These are phyloP conservation scores for Alectura lathami DNA, from an alignment of 2,113 vertebrate genomes.

Conservation along the genomic window DNA sequence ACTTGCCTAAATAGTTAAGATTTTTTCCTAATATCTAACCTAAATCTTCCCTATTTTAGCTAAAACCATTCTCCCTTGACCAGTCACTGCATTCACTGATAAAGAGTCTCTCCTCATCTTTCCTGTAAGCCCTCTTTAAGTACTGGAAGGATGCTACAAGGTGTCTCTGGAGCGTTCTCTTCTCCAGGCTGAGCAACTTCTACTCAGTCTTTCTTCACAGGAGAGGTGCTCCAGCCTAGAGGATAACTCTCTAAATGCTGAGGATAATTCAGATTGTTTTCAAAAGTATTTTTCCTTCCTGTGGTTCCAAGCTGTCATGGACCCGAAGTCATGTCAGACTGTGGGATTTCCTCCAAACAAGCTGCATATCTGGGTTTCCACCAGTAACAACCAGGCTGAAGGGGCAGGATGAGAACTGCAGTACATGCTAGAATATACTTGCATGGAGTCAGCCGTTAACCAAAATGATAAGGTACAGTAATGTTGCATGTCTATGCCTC, in stretches of 20 bases:
- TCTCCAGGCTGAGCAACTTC: background rate
- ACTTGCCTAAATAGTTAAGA: background rate
- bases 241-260: too few relatives aligned
- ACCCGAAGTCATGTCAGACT: background rate
- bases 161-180: background rate
- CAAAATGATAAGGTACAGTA: background rate
- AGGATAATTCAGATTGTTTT: background rate
- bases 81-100: background rate
- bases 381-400: background rate
- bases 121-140: background rate
- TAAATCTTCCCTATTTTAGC: background rate
- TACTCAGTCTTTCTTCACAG: background rate
- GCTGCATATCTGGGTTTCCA: background rate
- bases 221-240: background rate
- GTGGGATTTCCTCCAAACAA: background rate
- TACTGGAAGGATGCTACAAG: background rate
- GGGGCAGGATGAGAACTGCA: background rate
- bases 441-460: background rate
- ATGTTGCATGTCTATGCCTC: background rate
- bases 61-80: background rate
- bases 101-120: background rate
- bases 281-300: background rate
- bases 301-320: fast-evolving
- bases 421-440: background rate
- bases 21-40: background rate